Evolutionary conservation across 1,140 invertebrate genomes (phyloP).

Genomic region (Leptonema lineaticorne): DNA sequence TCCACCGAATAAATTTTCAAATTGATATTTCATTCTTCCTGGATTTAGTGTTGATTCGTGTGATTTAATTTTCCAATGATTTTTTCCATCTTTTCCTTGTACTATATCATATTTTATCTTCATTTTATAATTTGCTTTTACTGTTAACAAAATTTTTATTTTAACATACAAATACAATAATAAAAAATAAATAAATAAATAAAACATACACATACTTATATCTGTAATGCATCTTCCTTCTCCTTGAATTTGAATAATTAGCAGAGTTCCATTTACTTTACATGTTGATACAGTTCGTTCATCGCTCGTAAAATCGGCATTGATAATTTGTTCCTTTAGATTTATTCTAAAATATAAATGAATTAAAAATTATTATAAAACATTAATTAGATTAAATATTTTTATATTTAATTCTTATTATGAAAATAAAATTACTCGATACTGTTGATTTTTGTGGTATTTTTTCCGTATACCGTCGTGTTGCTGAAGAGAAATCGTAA

Average conservation of each 20-base stretch:
- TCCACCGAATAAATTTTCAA: constrained; percentile 24
- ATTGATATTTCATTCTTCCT: not conserved
- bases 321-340: not conserved
- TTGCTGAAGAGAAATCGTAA: not conserved
- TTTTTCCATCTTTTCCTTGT: constrained; percentile 18
- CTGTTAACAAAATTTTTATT: not conserved
- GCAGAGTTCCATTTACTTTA: not conserved
- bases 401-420: too few species aligned
- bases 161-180: too few species aligned
- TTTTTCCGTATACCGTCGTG: not conserved
- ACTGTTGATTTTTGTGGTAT: not conserved
- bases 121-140: not conserved
- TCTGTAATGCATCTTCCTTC: not conserved
- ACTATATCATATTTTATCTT: constrained; percentile 5
- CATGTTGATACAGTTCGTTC: not conserved
- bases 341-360: not conserved
- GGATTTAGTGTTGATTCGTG: not conserved
- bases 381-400: not conserved
- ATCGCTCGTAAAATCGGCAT: not conserved
- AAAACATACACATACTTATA: not conserved
- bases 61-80: constrained; percentile 8
- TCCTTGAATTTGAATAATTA: not conserved
- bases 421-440: not conserved
- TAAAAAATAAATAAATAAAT: not conserved
- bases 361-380: not conserved